These are phyloP conservation scores for Tiliqua scincoides DNA, from an alignment of 2,113 vertebrate species.

Conservation along the genomic window DNA sequence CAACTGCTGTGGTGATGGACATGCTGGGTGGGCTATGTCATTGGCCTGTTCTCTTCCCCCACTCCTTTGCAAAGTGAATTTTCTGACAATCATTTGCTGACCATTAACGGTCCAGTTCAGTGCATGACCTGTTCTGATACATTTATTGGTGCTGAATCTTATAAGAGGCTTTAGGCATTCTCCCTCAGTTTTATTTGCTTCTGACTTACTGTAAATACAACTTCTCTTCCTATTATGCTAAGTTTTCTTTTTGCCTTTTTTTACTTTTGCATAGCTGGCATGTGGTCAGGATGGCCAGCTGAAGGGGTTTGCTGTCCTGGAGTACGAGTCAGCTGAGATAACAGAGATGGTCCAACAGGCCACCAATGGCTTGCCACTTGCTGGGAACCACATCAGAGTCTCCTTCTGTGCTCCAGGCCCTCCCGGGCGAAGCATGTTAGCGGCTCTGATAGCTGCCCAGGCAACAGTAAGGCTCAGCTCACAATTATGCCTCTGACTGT, in stretches of 20 bases:
- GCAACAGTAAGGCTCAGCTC: conserved; percentile 79
- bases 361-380: conserved; percentile 79
- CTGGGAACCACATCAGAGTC: conserved; percentile 81
- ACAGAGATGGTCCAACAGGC: conserved; percentile 82
- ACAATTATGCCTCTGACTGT: not conserved
- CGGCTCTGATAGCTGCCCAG: conserved; percentile 91
- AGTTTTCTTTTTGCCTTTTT: fast-evolving
- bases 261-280: conserved; percentile 78
- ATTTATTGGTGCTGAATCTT: not conserved
- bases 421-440: conserved; percentile 91
- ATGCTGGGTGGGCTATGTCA: not conserved
- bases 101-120: not conserved
- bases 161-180: not conserved
- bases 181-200: not conserved
- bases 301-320: conserved; percentile 88
- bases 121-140: no score
- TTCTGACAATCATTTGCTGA: not conserved
- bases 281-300: conserved; percentile 91
- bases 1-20: no score
- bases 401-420: conserved; percentile 94
- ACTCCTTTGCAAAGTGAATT: not conserved
- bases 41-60: no score
- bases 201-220: not conserved
- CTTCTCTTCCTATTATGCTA: fast-evolving
- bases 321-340: conserved; percentile 83